Percentiles rank a stretch among this genome's conserved stretches.
These are phyloP conservation scores for Apaloderma vittatum DNA, from an alignment of 2,113 vertebrate species.

Conservation along the genomic window DNA sequence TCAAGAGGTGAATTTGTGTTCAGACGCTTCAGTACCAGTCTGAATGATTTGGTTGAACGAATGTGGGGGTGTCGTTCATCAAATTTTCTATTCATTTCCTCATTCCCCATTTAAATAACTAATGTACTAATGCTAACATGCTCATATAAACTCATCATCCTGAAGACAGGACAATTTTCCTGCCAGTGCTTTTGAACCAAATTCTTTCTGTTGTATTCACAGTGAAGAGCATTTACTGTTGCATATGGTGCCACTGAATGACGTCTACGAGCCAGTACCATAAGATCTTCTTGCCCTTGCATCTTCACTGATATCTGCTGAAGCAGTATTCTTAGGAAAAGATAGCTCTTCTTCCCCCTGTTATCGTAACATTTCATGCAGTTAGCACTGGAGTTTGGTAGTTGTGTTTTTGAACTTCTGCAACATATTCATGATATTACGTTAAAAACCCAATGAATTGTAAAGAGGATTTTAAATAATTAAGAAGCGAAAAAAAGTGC, in stretches of 20 bases:
- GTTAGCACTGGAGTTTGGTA: neutral
- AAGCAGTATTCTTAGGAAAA: neutral
- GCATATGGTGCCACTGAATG: neutral
- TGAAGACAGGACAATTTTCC: neutral
- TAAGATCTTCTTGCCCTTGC: neutral
- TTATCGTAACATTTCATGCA: neutral
- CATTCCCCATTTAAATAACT: neutral
- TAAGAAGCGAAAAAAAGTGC: neutral
- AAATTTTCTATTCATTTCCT: neutral
- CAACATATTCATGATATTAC: neutral
- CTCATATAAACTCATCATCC: neutral
- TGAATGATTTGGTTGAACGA: neutral
- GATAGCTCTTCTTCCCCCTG: neutral
- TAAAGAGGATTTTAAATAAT: neutral
- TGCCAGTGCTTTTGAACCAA: neutral
- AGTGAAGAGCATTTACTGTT: neutral
- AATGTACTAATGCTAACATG: neutral
- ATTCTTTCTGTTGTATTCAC: neutral
- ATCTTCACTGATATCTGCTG: neutral
- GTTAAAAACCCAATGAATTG: neutral
- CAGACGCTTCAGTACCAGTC: fast-evolving
- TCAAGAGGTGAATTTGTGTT: neutral
- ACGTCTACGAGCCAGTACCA: neutral
- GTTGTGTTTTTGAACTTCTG: neutral
- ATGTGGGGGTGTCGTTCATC: neutral